Base-by-base conservation (phyloP, 2,113 vertebrate genomes). In the Holacanthus passer region DNA sequence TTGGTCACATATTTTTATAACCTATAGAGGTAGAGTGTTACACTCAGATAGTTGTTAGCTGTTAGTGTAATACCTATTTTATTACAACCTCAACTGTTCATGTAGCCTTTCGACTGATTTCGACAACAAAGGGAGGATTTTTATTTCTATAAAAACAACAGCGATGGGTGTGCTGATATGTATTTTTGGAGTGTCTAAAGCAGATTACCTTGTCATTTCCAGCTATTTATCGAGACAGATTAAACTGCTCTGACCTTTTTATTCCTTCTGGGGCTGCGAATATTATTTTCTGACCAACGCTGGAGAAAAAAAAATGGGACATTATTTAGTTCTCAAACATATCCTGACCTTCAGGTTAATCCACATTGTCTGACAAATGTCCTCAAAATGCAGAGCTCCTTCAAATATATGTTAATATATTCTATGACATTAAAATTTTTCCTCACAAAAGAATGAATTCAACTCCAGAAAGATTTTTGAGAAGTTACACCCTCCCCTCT, bases 261-360 rank as follows among this genome's bases (percentile, higher is more conserved):
- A 31, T 19, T n/a, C 24, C 12, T 4, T 3, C 24, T 43, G 20
- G 11, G 45, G 53, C 35, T 53, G 52, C 31, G 41, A 13, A 24
- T 24, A 20, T 73, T 22, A 20, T 62, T 55, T 63, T 20, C 47
- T 71, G 37, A 71, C 19, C 4, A 37, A 47, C 9, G 1, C 27
- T 45, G 5, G 37, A 60, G n/a, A n/a, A n/a, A 12, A 4, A 37
- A 35, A 41, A 70, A 17, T 75, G 5, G 22, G 12, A 55, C 14
- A 48, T 37, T 73, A 62, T 59, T 62, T 62, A 37, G 52, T 59
- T 29, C 27, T 45, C 7, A 32, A 71, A 43, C 17, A 14, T 32
- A 11, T 47, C 14, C 14, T 60, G 71, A 73, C 55, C 12, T 73
- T n/a, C 13, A 59, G 70, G 37, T 72, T 72, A 32, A 59, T 31